phyloP scores from a whole-genome alignment of 2,113 vertebrate genomes.

The Cyphomyrus discorhynchus region DNA sequence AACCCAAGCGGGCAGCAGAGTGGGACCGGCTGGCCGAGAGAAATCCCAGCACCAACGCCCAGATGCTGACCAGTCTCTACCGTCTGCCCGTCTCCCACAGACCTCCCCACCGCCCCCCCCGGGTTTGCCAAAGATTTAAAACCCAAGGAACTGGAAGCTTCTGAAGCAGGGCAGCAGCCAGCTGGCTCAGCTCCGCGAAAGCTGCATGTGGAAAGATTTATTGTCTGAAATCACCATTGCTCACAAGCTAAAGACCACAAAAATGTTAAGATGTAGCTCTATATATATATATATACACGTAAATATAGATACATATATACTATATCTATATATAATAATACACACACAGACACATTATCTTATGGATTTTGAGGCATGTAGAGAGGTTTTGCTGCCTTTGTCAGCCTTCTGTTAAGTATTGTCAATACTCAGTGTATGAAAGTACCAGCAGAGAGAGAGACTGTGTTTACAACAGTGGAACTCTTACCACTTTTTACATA shows the following conservation, averaged over 20 bases:
- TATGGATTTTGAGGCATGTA: background rate
- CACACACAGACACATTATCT: background rate
- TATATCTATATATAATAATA: too few relatives aligned
- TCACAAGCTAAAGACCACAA: background rate
- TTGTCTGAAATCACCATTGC: background rate
- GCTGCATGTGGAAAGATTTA: background rate
- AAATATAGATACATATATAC: too few relatives aligned
- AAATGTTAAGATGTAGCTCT: background rate
- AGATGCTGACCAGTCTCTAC: background rate
- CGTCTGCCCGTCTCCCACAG: background rate
- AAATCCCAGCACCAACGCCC: background rate
- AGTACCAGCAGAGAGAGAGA: background rate
- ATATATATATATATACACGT: too few relatives aligned
- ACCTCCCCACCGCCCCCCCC: background rate
- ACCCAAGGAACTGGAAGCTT: background rate
- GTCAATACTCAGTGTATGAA: background rate
- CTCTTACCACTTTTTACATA: background rate
- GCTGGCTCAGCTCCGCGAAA: background rate
- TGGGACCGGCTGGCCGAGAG: background rate
- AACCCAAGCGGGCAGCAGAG: constrained; percentile 20
- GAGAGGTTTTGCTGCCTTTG: background rate
- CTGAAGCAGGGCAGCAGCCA: background rate
- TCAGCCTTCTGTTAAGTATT: background rate
- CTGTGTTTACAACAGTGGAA: background rate
- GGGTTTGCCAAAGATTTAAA: background rate